Percentiles rank a stretch among this genome's conserved stretches.
phyloP scores from a whole-genome alignment of 2,888 invertebrate species.

The Aphidoletes aphidimyza region DNA sequence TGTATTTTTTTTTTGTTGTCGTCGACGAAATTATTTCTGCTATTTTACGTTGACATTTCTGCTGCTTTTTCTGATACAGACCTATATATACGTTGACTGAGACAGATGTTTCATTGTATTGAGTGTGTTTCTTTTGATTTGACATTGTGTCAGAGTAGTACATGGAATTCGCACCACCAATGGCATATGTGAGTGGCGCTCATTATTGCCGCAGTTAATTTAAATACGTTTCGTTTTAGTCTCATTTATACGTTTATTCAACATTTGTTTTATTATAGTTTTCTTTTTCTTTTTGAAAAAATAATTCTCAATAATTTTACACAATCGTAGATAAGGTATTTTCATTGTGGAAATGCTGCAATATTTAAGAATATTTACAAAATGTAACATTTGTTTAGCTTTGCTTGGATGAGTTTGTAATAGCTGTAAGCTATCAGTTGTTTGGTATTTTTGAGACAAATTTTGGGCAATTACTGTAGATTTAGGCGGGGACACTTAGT shows the following conservation, averaged over 20 bases:
- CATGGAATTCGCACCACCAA: neutral
- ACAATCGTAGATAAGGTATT: too few relatives aligned
- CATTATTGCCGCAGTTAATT: neutral
- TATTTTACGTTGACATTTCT: constrained; percentile 45
- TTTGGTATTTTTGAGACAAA: too few relatives aligned
- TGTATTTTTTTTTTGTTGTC: neutral
- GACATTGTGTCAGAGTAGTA: constrained; percentile 16
- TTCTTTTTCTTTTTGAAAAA: neutral
- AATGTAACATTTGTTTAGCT: too few relatives aligned
- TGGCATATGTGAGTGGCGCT: neutral
- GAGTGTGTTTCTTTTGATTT: neutral
- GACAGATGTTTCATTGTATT: constrained; percentile 22
- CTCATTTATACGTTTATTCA: too few relatives aligned
- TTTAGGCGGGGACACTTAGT: constrained; percentile 68
- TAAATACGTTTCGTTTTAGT: too few relatives aligned
- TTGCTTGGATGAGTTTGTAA: too few relatives aligned
- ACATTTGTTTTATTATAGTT: too few relatives aligned
- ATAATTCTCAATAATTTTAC: neutral
- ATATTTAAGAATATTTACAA: neutral
- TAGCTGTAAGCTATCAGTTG: too few relatives aligned
- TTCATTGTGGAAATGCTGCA: neutral
- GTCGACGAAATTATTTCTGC: neutral
- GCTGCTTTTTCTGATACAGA: neutral
- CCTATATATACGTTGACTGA: neutral
- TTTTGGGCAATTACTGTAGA: neutral